Evolutionary conservation across 53 echinoderm and acorn worm species (phyloP), one percentile per base, ranked within the genome.

Genomic region (Stichopus horrens): DNA sequence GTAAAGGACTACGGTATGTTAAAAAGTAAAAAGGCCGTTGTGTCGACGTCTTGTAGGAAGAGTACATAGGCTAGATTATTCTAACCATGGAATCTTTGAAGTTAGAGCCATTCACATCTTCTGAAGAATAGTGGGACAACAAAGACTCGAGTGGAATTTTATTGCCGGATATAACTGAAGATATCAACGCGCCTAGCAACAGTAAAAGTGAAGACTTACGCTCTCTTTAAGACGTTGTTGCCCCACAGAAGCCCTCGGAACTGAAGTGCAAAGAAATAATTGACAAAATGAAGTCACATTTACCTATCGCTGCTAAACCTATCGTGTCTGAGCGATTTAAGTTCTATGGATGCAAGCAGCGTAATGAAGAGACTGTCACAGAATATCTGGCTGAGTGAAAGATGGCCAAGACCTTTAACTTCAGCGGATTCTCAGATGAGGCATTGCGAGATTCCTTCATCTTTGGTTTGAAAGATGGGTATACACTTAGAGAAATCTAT

Each of bases 321-420:
- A 79, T 71, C 54, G 88, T 88, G 7, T 56, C 83, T 19, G 91
- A 91, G 74, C 74, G 91, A 8, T 91, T 83, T 88, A 79, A 87
- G 54, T 91, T 88, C 51, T 82, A 91, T 73, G 73, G 74, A 54
- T 56, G 83, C 7, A 83, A 75, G 22, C 91, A 91, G 79, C 60
- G 87, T 52, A 19, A 21, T 7, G 90, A 78, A 54, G 90, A 83
- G 18, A 59, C 90, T 5, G 55, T 83, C 21, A 57, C 84, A 54
- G 58, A 83, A 59, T 90, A 90, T 21, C 11, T 74, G 37, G 90
- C 77, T 8, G 76, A 90, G 53, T 60, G 86, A 21, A 86, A 90
- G 57, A 52, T 90, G 57, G 90, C 90, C 86, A 75, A 66, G 19
- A 86, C 90, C 6, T 90, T 84, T 58, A 74, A 83, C 56, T 84